These are phyloP conservation scores for Taurulus bubalis DNA, from an alignment of 2,113 vertebrate genomes.

Conservation along the genomic window DNA sequence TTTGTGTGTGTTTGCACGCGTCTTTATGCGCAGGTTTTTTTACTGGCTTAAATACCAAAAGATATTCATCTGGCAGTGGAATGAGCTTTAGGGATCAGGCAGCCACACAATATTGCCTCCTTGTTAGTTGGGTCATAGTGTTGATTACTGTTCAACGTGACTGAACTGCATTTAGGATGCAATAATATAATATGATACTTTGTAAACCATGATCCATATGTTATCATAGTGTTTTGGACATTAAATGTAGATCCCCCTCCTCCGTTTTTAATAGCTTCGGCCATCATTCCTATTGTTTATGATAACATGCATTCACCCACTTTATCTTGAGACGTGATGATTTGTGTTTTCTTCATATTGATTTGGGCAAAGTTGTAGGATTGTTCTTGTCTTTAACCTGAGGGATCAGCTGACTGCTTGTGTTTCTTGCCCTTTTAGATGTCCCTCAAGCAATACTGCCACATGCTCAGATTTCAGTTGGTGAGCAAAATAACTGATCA, in stretches of 20 bases:
- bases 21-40: constrained; percentile 20
- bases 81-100: constrained; percentile 47
- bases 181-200: background rate
- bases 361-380: background rate
- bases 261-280: background rate
- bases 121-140: constrained; percentile 45
- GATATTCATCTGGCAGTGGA: constrained; percentile 49
- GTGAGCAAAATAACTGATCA: too few species aligned
- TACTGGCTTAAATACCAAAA: constrained; percentile 52
- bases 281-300: background rate
- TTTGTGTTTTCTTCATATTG: background rate
- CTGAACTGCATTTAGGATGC: constrained; percentile 14
- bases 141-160: constrained; percentile 43
- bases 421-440: background rate
- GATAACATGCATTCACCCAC: background rate
- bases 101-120: constrained; percentile 34
- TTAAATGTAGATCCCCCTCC: too few species aligned
- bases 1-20: constrained; percentile 5
- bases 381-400: background rate
- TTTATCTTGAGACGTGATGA: background rate
- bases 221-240: background rate
- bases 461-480: background rate
- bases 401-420: background rate
- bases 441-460: background rate
- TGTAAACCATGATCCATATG: constrained; percentile 8